Percentiles rank a stretch among this genome's conserved stretches.
Evolutionary conservation across 2,113 vertebrate species (phyloP).

Genomic region (Hemichromis elongatus): DNA sequence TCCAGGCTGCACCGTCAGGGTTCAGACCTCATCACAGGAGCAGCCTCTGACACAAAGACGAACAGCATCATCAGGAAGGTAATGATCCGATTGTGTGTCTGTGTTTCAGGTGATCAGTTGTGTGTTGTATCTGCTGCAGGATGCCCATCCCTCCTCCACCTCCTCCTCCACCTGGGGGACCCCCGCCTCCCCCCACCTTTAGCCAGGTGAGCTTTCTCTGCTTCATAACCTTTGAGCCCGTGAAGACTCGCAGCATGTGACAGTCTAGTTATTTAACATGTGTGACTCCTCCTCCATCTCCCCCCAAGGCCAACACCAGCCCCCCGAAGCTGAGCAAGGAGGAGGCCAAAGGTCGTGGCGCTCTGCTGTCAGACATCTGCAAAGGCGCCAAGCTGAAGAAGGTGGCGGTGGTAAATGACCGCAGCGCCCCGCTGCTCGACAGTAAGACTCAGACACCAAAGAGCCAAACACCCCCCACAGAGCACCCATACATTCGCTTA

Average conservation of each 20-base stretch:
- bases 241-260: background rate
- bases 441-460: slow-evolving; percentile 73
- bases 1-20: background rate
- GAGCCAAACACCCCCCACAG: slow-evolving; percentile 45
- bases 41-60: background rate
- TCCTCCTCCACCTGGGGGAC: slow-evolving; percentile 46
- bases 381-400: slow-evolving; percentile 85
- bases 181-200: slow-evolving; percentile 46
- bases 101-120: slow-evolving; percentile 28
- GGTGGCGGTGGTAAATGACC: slow-evolving; percentile 81
- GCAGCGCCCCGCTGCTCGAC: slow-evolving; percentile 86
- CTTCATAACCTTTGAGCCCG: background rate
- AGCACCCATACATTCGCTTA: slow-evolving; percentile 67
- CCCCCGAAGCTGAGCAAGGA: slow-evolving; percentile 80
- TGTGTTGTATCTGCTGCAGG: slow-evolving; percentile 15
- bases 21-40: background rate
- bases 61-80: background rate
- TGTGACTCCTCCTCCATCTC: background rate
- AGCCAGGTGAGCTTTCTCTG: slow-evolving; percentile 43
- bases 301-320: slow-evolving; percentile 77
- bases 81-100: background rate
- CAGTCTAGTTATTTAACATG: background rate
- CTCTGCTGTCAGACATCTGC: slow-evolving; percentile 88
- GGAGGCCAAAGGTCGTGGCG: slow-evolving; percentile 82
- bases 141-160: slow-evolving; percentile 56